Evolutionary conservation across 2,113 vertebrate species (phyloP), one percentile per base, ranked within the genome.

Genomic region (Andinoacara biseriatus): DNA sequence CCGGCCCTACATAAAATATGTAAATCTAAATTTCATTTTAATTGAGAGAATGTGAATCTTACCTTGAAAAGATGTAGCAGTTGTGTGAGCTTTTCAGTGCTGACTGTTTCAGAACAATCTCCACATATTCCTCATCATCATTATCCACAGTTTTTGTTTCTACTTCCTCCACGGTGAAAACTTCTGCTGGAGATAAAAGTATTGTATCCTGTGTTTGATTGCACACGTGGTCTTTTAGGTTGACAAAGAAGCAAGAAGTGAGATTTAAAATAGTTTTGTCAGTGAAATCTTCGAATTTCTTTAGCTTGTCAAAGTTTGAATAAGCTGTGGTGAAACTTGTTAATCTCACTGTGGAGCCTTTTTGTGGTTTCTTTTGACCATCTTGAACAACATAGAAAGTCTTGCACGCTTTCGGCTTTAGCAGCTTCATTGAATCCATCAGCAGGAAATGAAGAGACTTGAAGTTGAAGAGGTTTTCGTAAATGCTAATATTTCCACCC

Each of bases 171-270:
- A 96, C 94, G 2, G 20, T 91, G 76, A 96, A 96, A 54, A 87
- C 84, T 77, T 96, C 95, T 8, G 58, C 31, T 18, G 95, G 95
- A 78, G 94, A 93, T 54, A 96, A 77, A 4, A 96, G 86, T 13
- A 20, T n/a, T 1, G 24, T 0, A 1, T 46, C 31, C 0, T 58
- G 18, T 0, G 24, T 1, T 1, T 2, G 0, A 2, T 1, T 3
- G 63, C 92, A 93, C 33, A 59, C 29, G 31, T 85, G 56, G 1
- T 63, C 2, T 3, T 80, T 84, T 54, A 95, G 7, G 14, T 84
- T 58, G 22, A 87, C 67, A 46, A 78, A 90, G 69, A 89, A 91
- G 74, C 95, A 95, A 24, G 95, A 91, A 3, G 46, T 90, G 46
- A 96, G 92, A 4, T 65, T 88, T 3, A 95, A 87, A n/a, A 96